Conservation (phyloP, 1,140 invertebrate species). For the Tribolium castaneum region DNA sequence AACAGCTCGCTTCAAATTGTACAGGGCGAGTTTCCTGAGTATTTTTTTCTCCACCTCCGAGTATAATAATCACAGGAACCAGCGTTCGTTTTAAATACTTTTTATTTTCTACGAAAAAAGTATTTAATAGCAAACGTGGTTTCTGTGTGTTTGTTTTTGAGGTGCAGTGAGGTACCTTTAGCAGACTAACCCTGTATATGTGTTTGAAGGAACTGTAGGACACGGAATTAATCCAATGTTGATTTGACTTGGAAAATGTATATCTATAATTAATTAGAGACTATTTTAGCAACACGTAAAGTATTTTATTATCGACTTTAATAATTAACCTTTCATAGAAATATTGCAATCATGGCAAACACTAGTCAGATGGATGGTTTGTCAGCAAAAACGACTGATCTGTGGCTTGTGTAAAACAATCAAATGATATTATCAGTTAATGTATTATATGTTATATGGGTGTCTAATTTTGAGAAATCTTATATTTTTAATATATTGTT, state of each 20-base stretch:
- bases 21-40: too few species aligned
- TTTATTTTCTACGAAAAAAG: too few species aligned
- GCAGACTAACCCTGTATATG: too few species aligned
- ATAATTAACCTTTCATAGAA: conserved; percentile 14
- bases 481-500: conserved; percentile 11
- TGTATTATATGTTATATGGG: not conserved
- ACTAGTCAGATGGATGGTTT: conserved; percentile 6
- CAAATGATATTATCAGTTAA: conserved; percentile 23
- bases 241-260: conserved; percentile 3
- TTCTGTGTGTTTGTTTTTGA: too few species aligned
- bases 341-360: conserved; percentile 34
- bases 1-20: not conserved
- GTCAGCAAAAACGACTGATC: conserved; percentile 5
- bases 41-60: too few species aligned
- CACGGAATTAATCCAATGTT: not conserved
- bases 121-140: too few species aligned
- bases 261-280: conserved; percentile 31
- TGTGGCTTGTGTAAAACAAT: conserved; percentile 30
- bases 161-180: too few species aligned
- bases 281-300: conserved; percentile 28
- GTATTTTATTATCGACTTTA: conserved; percentile 22
- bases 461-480: not conserved
- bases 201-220: not conserved
- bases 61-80: too few species aligned
- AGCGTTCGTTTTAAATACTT: too few species aligned